Percentiles rank a stretch among this genome's conserved stretches.
phyloP scores from a whole-genome alignment of 2,113 vertebrate genomes.

The Brachypteracias leptosomus region DNA sequence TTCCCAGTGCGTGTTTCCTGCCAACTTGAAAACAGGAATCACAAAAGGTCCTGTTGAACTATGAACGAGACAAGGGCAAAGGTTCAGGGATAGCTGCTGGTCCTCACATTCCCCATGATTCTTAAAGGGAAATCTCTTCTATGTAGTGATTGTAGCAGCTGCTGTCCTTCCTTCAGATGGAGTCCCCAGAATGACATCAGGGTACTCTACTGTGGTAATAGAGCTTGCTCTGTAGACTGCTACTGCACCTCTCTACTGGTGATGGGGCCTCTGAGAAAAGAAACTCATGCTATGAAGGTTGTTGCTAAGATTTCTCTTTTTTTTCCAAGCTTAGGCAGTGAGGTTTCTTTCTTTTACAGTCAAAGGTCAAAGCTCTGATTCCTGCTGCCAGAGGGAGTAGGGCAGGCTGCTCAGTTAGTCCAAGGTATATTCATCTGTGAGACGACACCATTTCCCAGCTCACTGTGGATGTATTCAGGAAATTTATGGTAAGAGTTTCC shows the following conservation, averaged over 20 bases:
- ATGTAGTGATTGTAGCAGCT: neutral
- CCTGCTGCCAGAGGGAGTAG: neutral
- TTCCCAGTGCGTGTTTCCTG: neutral
- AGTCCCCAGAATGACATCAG: neutral
- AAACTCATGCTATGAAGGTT: neutral
- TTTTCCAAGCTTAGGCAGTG: neutral
- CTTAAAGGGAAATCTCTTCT: neutral
- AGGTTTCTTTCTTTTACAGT: neutral
- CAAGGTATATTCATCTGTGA: neutral
- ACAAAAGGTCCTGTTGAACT: neutral
- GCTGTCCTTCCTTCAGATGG: neutral
- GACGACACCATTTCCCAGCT: neutral
- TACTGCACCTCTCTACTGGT: neutral
- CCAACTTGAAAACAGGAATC: neutral
- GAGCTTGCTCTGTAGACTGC: neutral
- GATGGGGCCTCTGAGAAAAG: neutral
- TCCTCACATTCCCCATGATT: neutral
- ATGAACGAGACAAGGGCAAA: neutral
- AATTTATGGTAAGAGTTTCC: neutral
- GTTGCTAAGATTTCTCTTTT: neutral
- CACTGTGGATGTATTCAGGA: neutral
- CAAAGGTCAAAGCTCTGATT: neutral
- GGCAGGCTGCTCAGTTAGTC: neutral
- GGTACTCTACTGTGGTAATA: neutral
- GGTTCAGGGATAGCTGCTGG: neutral